Conservation (phyloP, 2,113 vertebrate genomes). For the Donacobius atricapilla region DNA sequence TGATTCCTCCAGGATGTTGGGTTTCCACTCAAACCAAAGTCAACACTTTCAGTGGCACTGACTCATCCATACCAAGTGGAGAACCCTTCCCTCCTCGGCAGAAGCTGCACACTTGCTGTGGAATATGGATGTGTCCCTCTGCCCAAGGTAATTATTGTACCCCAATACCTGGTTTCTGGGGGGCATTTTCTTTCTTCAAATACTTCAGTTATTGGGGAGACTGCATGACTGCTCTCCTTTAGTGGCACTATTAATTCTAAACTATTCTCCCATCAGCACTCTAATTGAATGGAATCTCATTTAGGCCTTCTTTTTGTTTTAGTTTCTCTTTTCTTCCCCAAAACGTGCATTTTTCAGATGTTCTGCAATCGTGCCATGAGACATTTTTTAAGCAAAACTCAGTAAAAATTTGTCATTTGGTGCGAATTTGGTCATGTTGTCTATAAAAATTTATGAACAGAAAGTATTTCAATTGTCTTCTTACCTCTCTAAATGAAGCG, state of each 20-base stretch:
- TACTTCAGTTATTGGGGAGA: neutral
- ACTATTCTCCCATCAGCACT: neutral
- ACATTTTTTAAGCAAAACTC: neutral
- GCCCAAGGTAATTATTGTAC: neutral
- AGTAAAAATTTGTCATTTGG: neutral
- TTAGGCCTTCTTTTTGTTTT: neutral
- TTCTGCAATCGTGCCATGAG: neutral
- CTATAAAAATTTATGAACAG: neutral
- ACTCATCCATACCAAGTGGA: neutral
- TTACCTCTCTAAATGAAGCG: neutral
- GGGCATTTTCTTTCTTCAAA: rapidly evolving
- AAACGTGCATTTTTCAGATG: neutral
- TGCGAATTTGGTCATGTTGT: rapidly evolving
- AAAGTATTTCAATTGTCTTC: neutral
- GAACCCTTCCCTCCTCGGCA: neutral
- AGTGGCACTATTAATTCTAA: neutral
- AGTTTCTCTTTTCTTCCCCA: neutral
- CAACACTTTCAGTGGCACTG: neutral
- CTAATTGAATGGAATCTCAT: neutral
- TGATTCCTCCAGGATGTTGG: neutral
- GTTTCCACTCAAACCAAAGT: neutral
- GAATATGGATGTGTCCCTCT: neutral
- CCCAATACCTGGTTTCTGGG: rapidly evolving
- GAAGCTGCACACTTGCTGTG: neutral
- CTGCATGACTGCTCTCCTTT: neutral